Evolutionary conservation across 2,888 invertebrate genomes (phyloP).

Genomic region (Chrysopilus asiliformis): DNA sequence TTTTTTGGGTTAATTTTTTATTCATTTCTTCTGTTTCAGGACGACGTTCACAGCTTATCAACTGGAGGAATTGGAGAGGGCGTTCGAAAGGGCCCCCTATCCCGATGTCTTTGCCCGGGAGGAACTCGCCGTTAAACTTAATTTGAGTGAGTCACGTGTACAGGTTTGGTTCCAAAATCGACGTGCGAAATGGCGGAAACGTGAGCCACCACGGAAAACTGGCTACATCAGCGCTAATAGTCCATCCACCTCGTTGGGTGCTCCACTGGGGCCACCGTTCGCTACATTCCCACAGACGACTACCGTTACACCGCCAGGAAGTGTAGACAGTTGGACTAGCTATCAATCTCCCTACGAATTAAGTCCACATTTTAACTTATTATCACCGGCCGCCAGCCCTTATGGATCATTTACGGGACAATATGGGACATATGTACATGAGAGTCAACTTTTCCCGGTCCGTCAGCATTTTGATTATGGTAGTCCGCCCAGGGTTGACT

Average conservation of each 20-base stretch:
- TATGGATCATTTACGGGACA: conserved; percentile 51
- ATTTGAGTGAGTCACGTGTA: conserved; percentile 66
- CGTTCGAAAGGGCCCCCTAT: conserved; percentile 90
- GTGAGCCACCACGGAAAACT: conserved; percentile 84
- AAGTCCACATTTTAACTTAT: conserved; percentile 57
- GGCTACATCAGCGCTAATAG: conserved; percentile 61
- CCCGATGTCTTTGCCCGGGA: conserved; percentile 93
- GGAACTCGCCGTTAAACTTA: conserved; percentile 80
- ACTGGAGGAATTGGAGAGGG: conserved; percentile 81
- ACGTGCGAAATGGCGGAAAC: conserved; percentile 86
- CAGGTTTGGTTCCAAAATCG: conserved; percentile 53
- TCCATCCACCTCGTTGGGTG: conserved; percentile 46
- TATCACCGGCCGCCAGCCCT: conserved; percentile 53
- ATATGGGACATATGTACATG: conserved; percentile 56
- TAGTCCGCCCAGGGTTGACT: conserved; percentile 33
- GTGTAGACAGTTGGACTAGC: conserved; percentile 63
- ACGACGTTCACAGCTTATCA: conserved; percentile 94
- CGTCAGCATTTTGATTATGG: conserved; percentile 45
- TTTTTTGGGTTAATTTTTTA: conserved; percentile 11
- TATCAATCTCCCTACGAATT: conserved; percentile 67
- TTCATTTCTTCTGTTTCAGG: conserved; percentile 41
- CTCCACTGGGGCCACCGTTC: conserved; percentile 42
- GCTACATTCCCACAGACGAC: conserved; percentile 48
- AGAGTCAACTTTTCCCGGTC: conserved; percentile 56
- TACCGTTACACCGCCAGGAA: conserved; percentile 44